These are phyloP conservation scores for Parnassius glacialis DNA, from an alignment of 2,888 invertebrate genomes.

Conservation along the genomic window DNA sequence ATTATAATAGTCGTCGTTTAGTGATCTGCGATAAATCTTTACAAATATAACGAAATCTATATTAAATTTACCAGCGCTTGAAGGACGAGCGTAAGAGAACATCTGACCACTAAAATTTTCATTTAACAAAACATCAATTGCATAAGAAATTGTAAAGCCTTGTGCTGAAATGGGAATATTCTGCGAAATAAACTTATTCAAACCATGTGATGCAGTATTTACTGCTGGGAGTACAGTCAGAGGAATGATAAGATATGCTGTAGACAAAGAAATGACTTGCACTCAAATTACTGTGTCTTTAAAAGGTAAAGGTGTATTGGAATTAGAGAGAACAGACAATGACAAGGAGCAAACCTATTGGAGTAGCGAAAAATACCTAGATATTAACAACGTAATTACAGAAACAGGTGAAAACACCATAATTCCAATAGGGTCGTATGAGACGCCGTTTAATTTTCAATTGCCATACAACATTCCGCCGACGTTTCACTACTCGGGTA, in stretches of 20 bases:
- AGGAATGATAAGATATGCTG: conserved; percentile 34
- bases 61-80: background rate
- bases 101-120: background rate
- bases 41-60: conserved; percentile 1
- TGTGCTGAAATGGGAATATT: conserved; percentile 33
- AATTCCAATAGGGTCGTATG: conserved; percentile 29
- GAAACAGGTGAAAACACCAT: background rate
- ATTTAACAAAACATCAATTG: background rate
- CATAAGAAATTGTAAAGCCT: background rate
- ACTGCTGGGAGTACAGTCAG: conserved; percentile 31
- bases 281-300: conserved; percentile 33
- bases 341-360: conserved; percentile 15
- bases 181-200: conserved; percentile 34
- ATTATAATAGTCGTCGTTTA: conserved; percentile 2
- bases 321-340: conserved; percentile 12
- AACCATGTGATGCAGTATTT: conserved; percentile 29
- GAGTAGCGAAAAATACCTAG: conserved; percentile 31
- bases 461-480: conserved; percentile 37
- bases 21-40: conserved; percentile 14
- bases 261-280: conserved; percentile 33
- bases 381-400: conserved; percentile 25
- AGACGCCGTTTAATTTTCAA: conserved; percentile 34
- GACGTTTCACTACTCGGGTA: conserved; percentile 19
- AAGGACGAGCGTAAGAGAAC: background rate
- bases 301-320: conserved; percentile 30